Percentiles rank a stretch among this genome's conserved stretches.
Conservation (phyloP, 2,113 vertebrate genomes). For the Pogona vitticeps region DNA sequence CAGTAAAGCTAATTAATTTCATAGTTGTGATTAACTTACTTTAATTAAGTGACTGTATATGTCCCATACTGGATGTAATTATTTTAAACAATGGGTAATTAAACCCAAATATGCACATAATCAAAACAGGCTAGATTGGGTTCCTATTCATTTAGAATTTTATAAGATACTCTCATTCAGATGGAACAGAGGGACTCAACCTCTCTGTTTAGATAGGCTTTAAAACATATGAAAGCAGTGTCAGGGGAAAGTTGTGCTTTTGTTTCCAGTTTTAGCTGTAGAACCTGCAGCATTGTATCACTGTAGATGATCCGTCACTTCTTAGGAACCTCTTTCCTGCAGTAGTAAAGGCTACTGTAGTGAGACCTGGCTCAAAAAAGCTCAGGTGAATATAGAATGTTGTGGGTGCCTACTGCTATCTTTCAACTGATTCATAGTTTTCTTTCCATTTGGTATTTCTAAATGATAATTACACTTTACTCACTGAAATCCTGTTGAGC, state of each 20-base stretch:
- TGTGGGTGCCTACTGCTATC: not conserved
- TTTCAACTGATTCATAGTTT: not conserved
- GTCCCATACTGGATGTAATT: not conserved
- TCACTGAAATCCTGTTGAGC: no score
- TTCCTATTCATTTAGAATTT: not conserved
- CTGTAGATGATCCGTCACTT: not conserved
- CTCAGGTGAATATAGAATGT: not conserved
- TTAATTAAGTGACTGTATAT: not conserved
- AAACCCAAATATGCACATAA: not conserved
- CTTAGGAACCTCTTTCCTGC: not conserved
- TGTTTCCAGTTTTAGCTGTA: no score
- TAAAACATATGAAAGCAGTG: no score
- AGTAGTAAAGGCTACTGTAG: not conserved
- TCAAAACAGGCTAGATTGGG: not conserved
- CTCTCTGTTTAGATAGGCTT: no score
- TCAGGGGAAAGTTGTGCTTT: not conserved
- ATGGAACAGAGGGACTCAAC: no score
- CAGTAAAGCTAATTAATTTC: not conserved
- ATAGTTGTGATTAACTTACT: not conserved
- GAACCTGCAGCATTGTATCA: no score
- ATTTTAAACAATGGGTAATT: not conserved
- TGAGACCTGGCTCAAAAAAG: not conserved
- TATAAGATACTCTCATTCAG: no score
- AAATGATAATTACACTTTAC: not conserved
- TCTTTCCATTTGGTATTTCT: not conserved